These are phyloP conservation scores for Sminthurides aquaticus DNA, from an alignment of 2,888 invertebrate genomes.

Conservation along the genomic window DNA sequence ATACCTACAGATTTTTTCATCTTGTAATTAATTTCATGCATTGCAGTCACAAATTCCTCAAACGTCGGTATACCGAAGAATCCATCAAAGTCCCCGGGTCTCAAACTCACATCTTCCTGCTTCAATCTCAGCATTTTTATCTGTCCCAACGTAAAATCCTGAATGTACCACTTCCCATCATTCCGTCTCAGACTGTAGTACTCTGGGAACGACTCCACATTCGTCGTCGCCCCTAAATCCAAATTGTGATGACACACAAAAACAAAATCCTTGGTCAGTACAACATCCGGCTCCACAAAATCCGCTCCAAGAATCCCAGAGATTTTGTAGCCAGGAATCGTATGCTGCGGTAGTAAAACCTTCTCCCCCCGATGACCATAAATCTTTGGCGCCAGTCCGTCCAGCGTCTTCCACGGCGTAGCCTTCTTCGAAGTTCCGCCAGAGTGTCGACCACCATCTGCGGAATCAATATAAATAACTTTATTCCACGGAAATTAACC, in stretches of 20 bases:
- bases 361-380: conserved; percentile 37
- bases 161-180: conserved; percentile 34
- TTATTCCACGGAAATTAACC: too few relatives aligned
- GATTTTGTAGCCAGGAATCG: conserved; percentile 29
- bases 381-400: conserved; percentile 14
- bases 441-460: neutral
- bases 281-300: conserved; percentile 37
- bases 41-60: conserved; percentile 29
- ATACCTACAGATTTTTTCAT: conserved; percentile 26
- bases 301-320: conserved; percentile 32
- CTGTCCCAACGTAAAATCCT: conserved; percentile 32
- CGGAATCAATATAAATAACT: too few relatives aligned
- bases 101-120: conserved; percentile 29
- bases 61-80: conserved; percentile 39
- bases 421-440: too few relatives aligned
- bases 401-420: conserved; percentile 23
- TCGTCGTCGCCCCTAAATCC: conserved; percentile 25
- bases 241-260: conserved; percentile 39
- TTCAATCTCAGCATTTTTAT: conserved; percentile 23
- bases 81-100: conserved; percentile 32
- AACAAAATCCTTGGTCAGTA: conserved; percentile 31
- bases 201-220: conserved; percentile 24
- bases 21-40: conserved; percentile 23
- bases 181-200: conserved; percentile 25
- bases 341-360: conserved; percentile 33